phyloP scores from a whole-genome alignment of 2,113 vertebrate species.

The Apodemus sylvaticus region DNA sequence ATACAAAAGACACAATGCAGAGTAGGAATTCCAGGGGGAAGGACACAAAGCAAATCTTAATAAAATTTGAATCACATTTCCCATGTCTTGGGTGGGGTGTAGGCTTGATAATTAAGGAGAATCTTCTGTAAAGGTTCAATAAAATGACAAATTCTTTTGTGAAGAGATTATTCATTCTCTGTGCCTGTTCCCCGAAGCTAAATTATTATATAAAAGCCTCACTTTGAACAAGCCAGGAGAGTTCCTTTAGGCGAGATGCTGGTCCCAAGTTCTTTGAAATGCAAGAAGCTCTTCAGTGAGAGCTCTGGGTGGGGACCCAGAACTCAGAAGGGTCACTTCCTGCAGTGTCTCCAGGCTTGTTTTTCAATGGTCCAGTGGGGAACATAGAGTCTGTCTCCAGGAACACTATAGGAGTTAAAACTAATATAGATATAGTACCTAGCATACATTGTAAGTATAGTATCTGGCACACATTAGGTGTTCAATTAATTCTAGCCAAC shows the following conservation, averaged over 20 bases:
- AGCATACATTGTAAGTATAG: too few species aligned
- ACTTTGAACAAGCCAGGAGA: slow-evolving; percentile 19
- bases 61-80: slow-evolving; percentile 65
- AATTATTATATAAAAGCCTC: slow-evolving; percentile 65
- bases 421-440: neutral
- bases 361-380: neutral
- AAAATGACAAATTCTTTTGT: slow-evolving; percentile 75
- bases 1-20: neutral
- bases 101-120: slow-evolving; percentile 69
- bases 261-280: neutral
- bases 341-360: neutral
- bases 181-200: slow-evolving; percentile 52
- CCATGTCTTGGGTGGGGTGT: slow-evolving; percentile 57
- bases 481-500: neutral
- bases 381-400: neutral
- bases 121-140: slow-evolving; percentile 66
- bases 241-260: neutral
- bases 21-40: slow-evolving; percentile 47
- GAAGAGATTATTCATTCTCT: slow-evolving; percentile 69
- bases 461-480: neutral
- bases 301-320: neutral
- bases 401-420: neutral
- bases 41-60: slow-evolving; percentile 56
- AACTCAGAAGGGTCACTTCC: neutral
- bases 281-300: neutral